Conservation (phyloP, 2,113 vertebrate genomes). For the Macrotus californicus region DNA sequence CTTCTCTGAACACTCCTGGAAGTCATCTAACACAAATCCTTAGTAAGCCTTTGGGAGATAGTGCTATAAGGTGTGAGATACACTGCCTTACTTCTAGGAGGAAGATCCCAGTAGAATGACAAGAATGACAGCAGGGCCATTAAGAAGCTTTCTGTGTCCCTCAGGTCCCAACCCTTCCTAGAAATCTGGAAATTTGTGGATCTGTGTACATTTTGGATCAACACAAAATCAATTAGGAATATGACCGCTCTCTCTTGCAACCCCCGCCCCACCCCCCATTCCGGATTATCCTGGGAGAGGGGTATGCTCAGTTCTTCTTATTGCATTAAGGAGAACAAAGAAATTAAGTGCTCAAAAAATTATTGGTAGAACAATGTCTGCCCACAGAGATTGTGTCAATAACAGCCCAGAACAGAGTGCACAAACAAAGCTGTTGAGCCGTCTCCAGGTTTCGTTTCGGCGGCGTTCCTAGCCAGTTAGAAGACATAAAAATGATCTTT, state of each 20-base stretch:
- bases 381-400: slow-evolving; percentile 40
- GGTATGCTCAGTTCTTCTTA: neutral
- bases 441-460: neutral
- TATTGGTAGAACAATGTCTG: slow-evolving; percentile 10
- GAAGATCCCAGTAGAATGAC: neutral
- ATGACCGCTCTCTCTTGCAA: neutral
- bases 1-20: neutral
- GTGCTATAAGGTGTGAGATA: neutral
- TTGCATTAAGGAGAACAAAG: neutral
- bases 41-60: neutral
- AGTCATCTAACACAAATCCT: neutral
- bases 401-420: slow-evolving; percentile 35
- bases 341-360: slow-evolving; percentile 25
- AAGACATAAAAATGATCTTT: slow-evolving; percentile 32
- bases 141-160: neutral
- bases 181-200: neutral
- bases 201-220: neutral
- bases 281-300: neutral
- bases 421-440: neutral
- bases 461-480: neutral
- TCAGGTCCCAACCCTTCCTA: neutral
- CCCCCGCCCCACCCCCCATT: neutral
- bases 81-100: neutral
- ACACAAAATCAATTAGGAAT: slow-evolving; percentile 3
- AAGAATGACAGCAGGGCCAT: neutral